These are phyloP conservation scores for Pocillopora grandis DNA, from an alignment of 92 coral and sea anemone genomes.

Conservation along the genomic window DNA sequence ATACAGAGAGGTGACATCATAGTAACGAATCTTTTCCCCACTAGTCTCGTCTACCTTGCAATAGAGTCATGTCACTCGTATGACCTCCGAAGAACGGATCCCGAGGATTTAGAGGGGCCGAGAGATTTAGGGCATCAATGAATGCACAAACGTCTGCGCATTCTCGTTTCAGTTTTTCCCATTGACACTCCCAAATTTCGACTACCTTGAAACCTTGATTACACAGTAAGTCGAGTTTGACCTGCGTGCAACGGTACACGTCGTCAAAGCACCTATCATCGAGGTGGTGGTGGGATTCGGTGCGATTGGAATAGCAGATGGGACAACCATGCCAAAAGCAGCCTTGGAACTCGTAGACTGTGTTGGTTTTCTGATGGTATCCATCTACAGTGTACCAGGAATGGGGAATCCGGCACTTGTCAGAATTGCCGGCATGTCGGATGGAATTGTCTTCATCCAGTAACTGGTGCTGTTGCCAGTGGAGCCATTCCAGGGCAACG, in stretches of 20 bases:
- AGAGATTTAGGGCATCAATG: too few species aligned
- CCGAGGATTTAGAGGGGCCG: too few species aligned
- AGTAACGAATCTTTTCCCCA: neutral
- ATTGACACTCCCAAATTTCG: neutral
- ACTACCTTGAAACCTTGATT: too few species aligned
- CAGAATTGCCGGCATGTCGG: neutral
- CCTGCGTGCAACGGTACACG: neutral
- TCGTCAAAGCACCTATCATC: neutral
- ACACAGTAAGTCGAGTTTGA: too few species aligned
- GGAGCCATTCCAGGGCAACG: neutral
- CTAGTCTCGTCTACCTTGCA: neutral
- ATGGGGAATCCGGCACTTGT: neutral
- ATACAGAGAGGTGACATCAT: neutral
- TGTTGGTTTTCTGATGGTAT: neutral
- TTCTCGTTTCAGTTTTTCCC: neutral
- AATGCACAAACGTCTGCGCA: neutral
- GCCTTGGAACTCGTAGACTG: neutral
- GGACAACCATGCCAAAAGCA: neutral
- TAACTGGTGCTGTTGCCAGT: neutral
- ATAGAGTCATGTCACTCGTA: neutral
- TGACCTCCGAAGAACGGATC: too few species aligned
- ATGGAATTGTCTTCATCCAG: neutral
- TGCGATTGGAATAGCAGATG: neutral
- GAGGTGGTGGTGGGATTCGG: neutral
- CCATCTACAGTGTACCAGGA: neutral